Conservation (phyloP, 2,888 invertebrate species). For the Pantelozetes paolii region DNA sequence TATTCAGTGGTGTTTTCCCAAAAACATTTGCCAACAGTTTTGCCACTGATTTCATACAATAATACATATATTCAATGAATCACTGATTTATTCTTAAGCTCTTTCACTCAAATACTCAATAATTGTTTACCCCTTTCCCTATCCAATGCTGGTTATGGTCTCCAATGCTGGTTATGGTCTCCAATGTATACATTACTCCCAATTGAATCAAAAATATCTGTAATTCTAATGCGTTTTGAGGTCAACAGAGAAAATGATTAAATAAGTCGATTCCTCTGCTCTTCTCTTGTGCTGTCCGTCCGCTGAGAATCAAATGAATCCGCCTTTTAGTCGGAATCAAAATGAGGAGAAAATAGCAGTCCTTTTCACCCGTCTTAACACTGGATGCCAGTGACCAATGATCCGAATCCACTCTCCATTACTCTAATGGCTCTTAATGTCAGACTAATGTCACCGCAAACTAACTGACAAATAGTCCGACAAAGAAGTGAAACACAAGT, state of each 20-base stretch:
- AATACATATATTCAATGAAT: not conserved
- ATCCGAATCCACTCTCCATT: constrained; percentile 32
- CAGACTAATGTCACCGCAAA: constrained; percentile 34
- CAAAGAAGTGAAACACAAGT: not conserved
- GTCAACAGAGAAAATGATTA: constrained; percentile 32
- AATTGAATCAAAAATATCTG: constrained; percentile 28
- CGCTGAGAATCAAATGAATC: constrained; percentile 10
- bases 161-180: not conserved
- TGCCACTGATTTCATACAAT: not conserved
- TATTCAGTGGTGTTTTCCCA: not conserved
- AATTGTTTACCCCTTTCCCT: not conserved
- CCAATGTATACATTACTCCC: constrained; percentile 33
- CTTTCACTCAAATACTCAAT: not conserved
- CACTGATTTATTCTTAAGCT: constrained; percentile 21
- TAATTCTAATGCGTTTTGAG: constrained; percentile 34
- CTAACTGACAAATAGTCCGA: constrained; percentile 23
- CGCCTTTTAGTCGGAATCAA: constrained; percentile 33
- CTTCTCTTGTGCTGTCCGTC: not conserved
- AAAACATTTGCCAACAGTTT: not conserved
- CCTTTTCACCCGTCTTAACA: not conserved
- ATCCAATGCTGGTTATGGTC: not conserved
- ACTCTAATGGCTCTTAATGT: constrained; percentile 36
- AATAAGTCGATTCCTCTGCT: constrained; percentile 18
- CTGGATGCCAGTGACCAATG: constrained; percentile 12
- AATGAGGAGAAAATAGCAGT: constrained; percentile 6